A percentile compares a stretch with the other conserved stretches of the same genome.
Conservation (phyloP, 2,888 invertebrate genomes). For the Lepidochrysops patricia region DNA sequence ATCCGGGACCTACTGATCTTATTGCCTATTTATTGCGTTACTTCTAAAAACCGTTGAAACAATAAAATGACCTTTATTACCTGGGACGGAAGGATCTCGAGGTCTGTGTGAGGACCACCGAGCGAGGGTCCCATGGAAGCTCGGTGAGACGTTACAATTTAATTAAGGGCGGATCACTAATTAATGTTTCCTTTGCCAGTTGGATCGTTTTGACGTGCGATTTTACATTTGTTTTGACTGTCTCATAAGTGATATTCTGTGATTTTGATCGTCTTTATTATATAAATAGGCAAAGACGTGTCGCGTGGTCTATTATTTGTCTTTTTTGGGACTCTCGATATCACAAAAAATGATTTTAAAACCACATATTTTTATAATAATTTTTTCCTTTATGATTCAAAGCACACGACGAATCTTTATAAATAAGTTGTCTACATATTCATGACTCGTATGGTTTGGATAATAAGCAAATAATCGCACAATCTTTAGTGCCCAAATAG, state of each 20-base stretch:
- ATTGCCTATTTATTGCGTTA: conserved; percentile 32
- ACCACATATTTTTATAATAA: too few species aligned
- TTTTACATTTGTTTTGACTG: conserved; percentile 34
- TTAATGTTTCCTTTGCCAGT: conserved; percentile 43
- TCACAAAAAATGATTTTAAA: too few species aligned
- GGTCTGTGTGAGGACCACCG: conserved; percentile 51
- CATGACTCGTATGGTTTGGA: too few species aligned
- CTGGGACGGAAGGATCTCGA: conserved; percentile 38
- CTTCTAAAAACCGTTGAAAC: not conserved
- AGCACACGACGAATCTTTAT: too few species aligned
- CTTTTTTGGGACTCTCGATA: too few species aligned
- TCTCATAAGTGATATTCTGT: conserved; percentile 14
- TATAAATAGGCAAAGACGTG: conserved; percentile 10
- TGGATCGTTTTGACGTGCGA: conserved; percentile 36
- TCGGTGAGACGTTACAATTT: conserved; percentile 70
- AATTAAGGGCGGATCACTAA: conserved; percentile 54
- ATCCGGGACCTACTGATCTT: conserved; percentile 29
- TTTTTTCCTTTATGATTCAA: too few species aligned
- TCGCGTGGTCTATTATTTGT: not conserved
- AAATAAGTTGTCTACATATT: too few species aligned
- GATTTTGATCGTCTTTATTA: not conserved
- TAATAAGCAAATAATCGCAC: too few species aligned
- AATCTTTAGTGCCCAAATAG: too few species aligned
- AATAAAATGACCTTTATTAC: conserved; percentile 35
- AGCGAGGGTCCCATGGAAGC: conserved; percentile 41